Percentiles rank a stretch among this genome's conserved stretches.
Conservation (phyloP, 1,140 invertebrate genomes). For the Varroa destructor region DNA sequence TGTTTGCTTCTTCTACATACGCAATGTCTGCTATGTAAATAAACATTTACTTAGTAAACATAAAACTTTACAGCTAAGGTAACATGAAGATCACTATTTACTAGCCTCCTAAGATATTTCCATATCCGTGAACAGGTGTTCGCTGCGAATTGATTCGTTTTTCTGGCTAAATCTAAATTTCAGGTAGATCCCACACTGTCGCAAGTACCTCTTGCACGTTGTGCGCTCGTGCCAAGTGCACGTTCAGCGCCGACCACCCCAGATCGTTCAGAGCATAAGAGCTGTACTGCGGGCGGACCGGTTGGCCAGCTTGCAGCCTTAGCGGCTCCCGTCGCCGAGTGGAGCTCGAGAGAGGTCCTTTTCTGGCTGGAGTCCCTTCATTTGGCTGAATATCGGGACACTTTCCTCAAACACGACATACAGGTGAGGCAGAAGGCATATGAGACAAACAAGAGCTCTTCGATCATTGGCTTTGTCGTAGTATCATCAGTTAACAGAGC, state of each 20-base stretch:
- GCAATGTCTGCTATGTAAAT: no score
- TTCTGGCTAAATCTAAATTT: constrained; percentile 28
- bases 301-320: constrained; percentile 29
- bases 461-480: no score
- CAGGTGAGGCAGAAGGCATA: constrained; percentile 13
- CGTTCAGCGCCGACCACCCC: constrained; percentile 24
- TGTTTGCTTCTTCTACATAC: no score
- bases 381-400: constrained; percentile 62
- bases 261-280: constrained; percentile 26
- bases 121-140: no score
- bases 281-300: constrained; percentile 6
- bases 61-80: no score
- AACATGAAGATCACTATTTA: no score
- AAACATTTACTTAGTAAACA: no score
- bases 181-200: constrained; percentile 36
- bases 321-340: constrained; percentile 38
- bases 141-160: no score
- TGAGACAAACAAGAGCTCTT: no score
- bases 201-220: constrained; percentile 21
- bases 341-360: constrained; percentile 48
- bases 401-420: constrained; percentile 76
- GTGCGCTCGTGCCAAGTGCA: constrained; percentile 10
- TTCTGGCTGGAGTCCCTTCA: constrained; percentile 75
- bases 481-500: no score
- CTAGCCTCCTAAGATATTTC: no score